Evolutionary conservation across 2,113 vertebrate genomes (phyloP).

Genomic region (Pterocles gutturalis): DNA sequence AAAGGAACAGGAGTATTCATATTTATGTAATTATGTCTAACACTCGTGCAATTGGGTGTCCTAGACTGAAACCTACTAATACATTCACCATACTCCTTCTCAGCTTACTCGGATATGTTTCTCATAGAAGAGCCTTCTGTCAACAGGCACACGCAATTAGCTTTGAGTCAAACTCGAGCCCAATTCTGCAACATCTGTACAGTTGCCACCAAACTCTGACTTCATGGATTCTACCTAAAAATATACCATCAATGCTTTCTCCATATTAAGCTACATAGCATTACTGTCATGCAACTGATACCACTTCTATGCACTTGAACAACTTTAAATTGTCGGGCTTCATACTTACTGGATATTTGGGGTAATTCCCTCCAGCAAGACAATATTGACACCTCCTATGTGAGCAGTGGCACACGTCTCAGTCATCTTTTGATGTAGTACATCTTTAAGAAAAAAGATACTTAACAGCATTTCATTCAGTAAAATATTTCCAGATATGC

Average conservation of each 20-base stretch:
- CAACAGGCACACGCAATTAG: rapidly evolving
- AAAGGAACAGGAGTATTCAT: background rate
- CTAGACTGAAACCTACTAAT: background rate
- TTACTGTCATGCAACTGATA: background rate
- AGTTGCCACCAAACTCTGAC: background rate
- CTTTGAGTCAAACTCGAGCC: background rate
- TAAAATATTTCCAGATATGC: background rate
- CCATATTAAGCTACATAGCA: background rate
- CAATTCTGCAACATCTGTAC: background rate
- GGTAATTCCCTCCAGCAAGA: slow-evolving; percentile 95
- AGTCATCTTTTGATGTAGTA: slow-evolving; percentile 98
- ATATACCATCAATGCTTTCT: background rate
- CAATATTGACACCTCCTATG: slow-evolving; percentile 96
- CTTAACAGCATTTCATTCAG: background rate
- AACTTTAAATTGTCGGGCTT: background rate
- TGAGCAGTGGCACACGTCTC: slow-evolving; percentile 97
- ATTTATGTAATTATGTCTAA: background rate
- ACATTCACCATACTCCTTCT: rapidly evolving
- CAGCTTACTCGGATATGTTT: background rate
- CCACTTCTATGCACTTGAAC: background rate
- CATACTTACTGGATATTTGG: slow-evolving; percentile 96
- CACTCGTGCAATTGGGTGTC: rapidly evolving
- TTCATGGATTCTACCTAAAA: background rate
- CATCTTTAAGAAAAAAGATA: slow-evolving; percentile 80
- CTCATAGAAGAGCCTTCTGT: background rate